Evolutionary conservation across 2,113 vertebrate genomes (phyloP).

Genomic region (Emydura subglobosa): DNA sequence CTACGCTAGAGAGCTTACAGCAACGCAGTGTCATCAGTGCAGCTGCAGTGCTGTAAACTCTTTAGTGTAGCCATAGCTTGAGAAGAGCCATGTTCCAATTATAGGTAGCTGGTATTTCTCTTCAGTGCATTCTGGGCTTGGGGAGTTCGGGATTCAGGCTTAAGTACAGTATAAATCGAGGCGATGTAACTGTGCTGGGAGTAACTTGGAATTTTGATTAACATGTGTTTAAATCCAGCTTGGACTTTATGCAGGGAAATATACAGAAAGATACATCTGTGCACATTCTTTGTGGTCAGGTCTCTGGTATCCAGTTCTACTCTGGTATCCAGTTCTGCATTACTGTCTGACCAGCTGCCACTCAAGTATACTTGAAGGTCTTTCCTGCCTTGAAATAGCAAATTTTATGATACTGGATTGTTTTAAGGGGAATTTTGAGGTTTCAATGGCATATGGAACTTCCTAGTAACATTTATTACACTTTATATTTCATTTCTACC

Average conservation of each 20-base stretch:
- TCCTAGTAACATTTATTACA: not conserved
- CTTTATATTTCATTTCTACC: not conserved
- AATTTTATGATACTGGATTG: not conserved
- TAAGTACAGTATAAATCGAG: not conserved
- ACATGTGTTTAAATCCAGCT: not conserved
- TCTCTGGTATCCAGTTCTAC: not conserved
- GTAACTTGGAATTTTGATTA: not conserved
- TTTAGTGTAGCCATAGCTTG: not conserved
- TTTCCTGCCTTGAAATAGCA: not conserved
- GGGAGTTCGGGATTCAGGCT: conserved; percentile 1
- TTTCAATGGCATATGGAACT: not conserved
- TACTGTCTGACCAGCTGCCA: not conserved
- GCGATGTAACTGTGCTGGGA: not conserved
- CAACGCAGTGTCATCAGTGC: too few relatives aligned
- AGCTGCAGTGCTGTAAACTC: too few relatives aligned
- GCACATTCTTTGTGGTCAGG: not conserved
- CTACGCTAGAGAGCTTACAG: too few relatives aligned
- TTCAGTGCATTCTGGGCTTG: not conserved
- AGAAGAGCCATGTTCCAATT: not conserved
- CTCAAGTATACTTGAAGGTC: not conserved
- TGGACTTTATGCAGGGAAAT: not conserved
- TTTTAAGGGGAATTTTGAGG: not conserved
- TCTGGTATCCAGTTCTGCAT: conserved; percentile 1
- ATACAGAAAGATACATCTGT: fast-evolving
- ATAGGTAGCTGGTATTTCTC: not conserved